Evolutionary conservation across 53 echinoderm and acorn worm genomes (phyloP).

Genomic region (Crossaster papposus): DNA sequence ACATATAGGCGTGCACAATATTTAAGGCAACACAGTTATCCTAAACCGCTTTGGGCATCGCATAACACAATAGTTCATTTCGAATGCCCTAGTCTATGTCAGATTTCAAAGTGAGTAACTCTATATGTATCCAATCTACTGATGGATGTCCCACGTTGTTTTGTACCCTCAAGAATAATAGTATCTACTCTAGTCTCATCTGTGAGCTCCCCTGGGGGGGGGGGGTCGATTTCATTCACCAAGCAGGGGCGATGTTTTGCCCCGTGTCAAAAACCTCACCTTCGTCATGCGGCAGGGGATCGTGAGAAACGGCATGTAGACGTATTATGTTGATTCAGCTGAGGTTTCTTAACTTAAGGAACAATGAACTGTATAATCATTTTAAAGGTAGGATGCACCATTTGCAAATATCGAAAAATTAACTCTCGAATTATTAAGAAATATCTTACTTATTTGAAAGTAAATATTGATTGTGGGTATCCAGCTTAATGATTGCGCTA

Average conservation of each 20-base stretch:
- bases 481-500: too few relatives aligned
- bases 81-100: background rate
- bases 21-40: too few relatives aligned
- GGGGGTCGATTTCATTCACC: background rate
- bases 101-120: background rate
- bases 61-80: background rate
- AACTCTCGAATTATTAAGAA: too few relatives aligned
- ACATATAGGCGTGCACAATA: too few relatives aligned
- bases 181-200: background rate
- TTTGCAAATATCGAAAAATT: too few relatives aligned
- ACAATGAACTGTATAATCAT: background rate
- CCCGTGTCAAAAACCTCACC: background rate
- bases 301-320: background rate
- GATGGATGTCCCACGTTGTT: background rate
- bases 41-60: background rate
- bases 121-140: background rate
- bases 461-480: too few relatives aligned
- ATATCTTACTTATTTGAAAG: too few relatives aligned
- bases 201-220: background rate
- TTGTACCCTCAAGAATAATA: background rate
- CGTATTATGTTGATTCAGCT: constrained; percentile 5
- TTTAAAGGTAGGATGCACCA: too few relatives aligned
- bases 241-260: background rate
- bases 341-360: background rate
- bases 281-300: background rate